phyloP scores from a whole-genome alignment of 2,888 invertebrate species.

The Eupithecia insigniata region DNA sequence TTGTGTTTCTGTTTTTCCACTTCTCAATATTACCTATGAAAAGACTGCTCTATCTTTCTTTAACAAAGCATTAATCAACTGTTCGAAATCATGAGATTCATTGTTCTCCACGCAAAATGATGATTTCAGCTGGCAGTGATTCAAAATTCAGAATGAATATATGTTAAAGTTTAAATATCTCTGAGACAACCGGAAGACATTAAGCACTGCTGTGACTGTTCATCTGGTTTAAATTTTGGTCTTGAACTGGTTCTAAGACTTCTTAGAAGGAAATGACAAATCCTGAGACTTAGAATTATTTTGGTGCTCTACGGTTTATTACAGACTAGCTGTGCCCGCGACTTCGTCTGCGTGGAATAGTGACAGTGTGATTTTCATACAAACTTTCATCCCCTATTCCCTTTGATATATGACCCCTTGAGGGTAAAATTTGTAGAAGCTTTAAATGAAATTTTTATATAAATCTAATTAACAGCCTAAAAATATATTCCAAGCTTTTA shows the following conservation, averaged over 20 bases:
- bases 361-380: too few species aligned
- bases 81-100: constrained; percentile 26
- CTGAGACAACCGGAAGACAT: constrained; percentile 52
- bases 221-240: constrained; percentile 44
- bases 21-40: neutral
- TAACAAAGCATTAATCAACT: neutral
- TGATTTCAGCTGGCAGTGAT: constrained; percentile 70
- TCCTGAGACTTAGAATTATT: neutral
- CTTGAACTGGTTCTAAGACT: constrained; percentile 40
- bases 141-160: constrained; percentile 61
- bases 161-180: constrained; percentile 49
- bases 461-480: too few species aligned
- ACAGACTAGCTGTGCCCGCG: too few species aligned
- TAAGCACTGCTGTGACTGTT: constrained; percentile 40
- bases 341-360: too few species aligned
- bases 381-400: too few species aligned
- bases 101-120: constrained; percentile 59
- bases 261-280: constrained; percentile 40
- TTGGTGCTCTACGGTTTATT: neutral
- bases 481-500: too few species aligned
- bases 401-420: too few species aligned
- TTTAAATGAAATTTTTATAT: too few species aligned
- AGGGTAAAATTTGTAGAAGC: too few species aligned
- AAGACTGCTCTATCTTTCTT: neutral
- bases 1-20: too few species aligned